These are phyloP conservation scores for Lasius platythorax DNA, from an alignment of 2,888 invertebrate species.

Conservation along the genomic window DNA sequence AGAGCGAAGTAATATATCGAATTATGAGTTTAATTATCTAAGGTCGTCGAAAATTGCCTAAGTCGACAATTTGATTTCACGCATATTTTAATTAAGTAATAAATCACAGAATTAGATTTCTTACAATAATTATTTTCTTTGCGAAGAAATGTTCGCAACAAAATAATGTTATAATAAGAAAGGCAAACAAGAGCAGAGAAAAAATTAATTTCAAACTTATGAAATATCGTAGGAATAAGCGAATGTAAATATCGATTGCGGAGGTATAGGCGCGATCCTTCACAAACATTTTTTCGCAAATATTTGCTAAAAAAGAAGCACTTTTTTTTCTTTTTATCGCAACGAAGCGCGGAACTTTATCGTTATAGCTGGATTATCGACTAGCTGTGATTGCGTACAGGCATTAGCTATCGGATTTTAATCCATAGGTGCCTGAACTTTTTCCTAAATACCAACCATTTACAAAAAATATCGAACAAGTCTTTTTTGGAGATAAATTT, in stretches of 20 bases:
- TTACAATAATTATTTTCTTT: slow-evolving; percentile 1
- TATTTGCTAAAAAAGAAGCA: slow-evolving; percentile 9
- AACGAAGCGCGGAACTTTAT: slow-evolving; percentile 60
- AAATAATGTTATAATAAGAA: background rate
- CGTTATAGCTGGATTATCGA: slow-evolving; percentile 70
- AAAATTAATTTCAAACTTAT: background rate
- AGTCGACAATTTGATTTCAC: slow-evolving; percentile 11
- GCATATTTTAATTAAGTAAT: background rate
- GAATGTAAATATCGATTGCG: slow-evolving; percentile 46
- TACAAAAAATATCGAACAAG: background rate
- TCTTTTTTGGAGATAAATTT: background rate
- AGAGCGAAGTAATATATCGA: slow-evolving; percentile 14
- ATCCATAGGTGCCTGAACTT: slow-evolving; percentile 26
- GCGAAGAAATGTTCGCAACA: background rate
- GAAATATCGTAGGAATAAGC: background rate
- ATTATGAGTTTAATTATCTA: slow-evolving; percentile 14
- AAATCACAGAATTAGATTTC: background rate
- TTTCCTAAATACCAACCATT: slow-evolving; percentile 18
- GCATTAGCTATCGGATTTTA: slow-evolving; percentile 45
- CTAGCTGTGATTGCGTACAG: slow-evolving; percentile 38
- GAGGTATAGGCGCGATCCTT: background rate
- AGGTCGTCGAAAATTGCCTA: background rate
- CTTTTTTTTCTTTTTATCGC: slow-evolving; percentile 19
- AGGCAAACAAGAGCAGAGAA: background rate
- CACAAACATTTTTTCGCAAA: slow-evolving; percentile 22